Percentiles rank a stretch among this genome's conserved stretches.
These are phyloP conservation scores for Neogale vison DNA, from an alignment of 2,113 vertebrate genomes.

Conservation along the genomic window DNA sequence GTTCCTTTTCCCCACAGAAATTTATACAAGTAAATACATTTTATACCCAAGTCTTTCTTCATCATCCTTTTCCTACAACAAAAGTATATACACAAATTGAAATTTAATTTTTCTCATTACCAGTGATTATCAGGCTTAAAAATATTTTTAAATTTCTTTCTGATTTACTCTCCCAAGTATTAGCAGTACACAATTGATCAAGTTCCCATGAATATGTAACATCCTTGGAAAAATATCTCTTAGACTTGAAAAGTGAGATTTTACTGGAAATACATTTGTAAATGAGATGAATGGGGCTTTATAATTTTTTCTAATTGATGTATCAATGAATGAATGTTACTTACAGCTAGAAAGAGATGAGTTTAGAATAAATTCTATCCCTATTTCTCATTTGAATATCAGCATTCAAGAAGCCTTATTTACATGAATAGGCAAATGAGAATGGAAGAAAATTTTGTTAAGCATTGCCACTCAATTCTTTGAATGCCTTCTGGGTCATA, in stretches of 20 bases:
- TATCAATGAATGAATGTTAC: neutral
- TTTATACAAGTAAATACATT: neutral
- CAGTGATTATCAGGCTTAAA: neutral
- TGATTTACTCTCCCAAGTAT: neutral
- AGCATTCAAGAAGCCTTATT: neutral
- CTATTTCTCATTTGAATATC: neutral
- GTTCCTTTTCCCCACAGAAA: neutral
- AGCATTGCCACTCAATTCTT: neutral
- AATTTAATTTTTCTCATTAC: neutral
- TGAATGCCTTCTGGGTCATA: neutral
- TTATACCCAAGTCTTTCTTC: neutral
- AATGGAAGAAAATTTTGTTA: neutral
- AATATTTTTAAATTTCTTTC: neutral
- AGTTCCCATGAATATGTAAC: neutral
- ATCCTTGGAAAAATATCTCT: neutral
- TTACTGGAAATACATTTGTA: neutral
- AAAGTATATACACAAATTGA: neutral
- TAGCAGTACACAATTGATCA: neutral
- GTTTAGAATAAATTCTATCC: constrained; percentile 2
- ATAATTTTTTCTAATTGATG: neutral
- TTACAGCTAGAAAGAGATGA: neutral
- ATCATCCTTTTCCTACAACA: neutral
- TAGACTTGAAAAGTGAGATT: neutral
- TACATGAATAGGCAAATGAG: neutral
- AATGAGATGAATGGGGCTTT: neutral